Evolutionary conservation across 1,140 invertebrate species (phyloP), one percentile per base, ranked within the genome.

Genomic region (Halyomorpha halys): DNA sequence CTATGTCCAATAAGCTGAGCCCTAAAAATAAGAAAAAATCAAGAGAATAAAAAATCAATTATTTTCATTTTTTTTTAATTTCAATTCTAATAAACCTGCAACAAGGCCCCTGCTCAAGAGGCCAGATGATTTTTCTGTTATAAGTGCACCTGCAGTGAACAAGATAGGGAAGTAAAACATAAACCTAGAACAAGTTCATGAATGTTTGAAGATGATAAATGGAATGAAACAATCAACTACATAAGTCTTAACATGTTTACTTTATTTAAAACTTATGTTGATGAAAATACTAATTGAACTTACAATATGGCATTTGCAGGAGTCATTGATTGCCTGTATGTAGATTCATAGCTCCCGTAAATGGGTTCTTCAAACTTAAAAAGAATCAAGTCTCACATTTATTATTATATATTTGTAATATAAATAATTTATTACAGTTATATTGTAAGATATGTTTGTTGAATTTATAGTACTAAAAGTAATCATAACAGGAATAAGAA

Each of bases 141-240:
- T 81, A 81, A 97, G 89, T 0, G 90, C 84, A 2, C 91, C 86
- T 0, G 93, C 91, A 3, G 93, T 97, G 61, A 96, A 78, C 30
- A 92, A 92, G 16, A 94, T 89, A 1, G 94, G 91, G 71, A 96
- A 80, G 76, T 96, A 95, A 78, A 94, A 97, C 11, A 68, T 69
- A 60, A 73, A 72, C 39, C 72, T 73, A 67, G 4, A 60, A 18
- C 39, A 64, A 61, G 19, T 44, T 47, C 3, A 21, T 15, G 34
- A 45, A n/a, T 62, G 18, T 62, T 30, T 4, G 27, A 30, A 30
- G 3, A 39, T 39, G 34, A 39, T 13, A 39, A 6, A 39, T 39
- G 11, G 4, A 13, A 39, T 39, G 4, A 39, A 39, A 39, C 4
- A 39, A 39, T 39, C 11, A 13, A 30, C 11, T 6, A 39, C 34